Evolutionary conservation across 2,113 vertebrate genomes (phyloP).

Genomic region (Barnardius zonarius): DNA sequence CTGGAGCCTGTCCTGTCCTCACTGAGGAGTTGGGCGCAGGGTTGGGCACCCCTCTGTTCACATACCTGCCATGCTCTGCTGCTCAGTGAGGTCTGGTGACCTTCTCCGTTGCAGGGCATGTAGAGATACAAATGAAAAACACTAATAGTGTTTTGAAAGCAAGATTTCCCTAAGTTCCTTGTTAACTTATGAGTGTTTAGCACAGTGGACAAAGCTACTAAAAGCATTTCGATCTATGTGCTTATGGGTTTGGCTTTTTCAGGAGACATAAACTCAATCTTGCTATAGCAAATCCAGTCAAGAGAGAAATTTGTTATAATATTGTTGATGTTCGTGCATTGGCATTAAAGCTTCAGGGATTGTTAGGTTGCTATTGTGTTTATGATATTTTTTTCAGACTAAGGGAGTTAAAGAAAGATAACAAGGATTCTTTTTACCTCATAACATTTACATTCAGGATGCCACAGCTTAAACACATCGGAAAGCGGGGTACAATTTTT

Average conservation of each 20-base stretch:
- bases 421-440: not conserved
- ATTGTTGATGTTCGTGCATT: not conserved
- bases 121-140: not conserved
- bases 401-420: not conserved
- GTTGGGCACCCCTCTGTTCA: not conserved
- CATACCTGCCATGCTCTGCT: accelerated
- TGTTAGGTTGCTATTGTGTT: not conserved
- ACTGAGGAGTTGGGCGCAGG: accelerated
- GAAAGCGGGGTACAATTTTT: not conserved
- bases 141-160: not conserved
- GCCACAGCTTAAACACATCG: not conserved
- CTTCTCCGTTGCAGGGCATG: not conserved
- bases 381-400: not conserved
- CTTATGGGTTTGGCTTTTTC: not conserved
- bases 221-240: not conserved
- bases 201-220: not conserved
- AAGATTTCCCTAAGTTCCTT: not conserved
- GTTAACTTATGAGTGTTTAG: not conserved
- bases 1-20: not conserved
- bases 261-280: not conserved
- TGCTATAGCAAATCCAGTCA: not conserved
- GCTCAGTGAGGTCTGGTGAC: not conserved
- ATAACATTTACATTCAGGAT: not conserved
- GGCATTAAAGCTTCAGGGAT: not conserved
- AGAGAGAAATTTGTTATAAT: not conserved